Conservation (phyloP, 2,113 vertebrate genomes). For the Channa argus region DNA sequence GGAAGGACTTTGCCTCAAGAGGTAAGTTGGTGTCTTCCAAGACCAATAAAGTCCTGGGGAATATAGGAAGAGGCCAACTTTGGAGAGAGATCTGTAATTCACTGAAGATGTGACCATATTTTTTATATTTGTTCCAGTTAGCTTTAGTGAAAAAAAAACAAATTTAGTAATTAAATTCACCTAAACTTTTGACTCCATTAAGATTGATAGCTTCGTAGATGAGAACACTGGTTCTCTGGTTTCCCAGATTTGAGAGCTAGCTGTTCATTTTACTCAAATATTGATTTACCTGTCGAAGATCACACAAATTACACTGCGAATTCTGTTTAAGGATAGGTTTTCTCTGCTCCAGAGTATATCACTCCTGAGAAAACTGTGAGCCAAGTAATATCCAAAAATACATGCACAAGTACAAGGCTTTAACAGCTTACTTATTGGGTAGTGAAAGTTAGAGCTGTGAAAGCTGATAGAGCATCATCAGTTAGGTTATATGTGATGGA, state of each 20-base stretch:
- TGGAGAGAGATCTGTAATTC: conserved; percentile 16
- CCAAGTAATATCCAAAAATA: conserved; percentile 52
- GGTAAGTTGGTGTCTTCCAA: conserved; percentile 3
- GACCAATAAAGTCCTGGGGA: conserved; percentile 23
- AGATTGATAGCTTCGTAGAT: conserved; percentile 30
- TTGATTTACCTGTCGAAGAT: conserved; percentile 50
- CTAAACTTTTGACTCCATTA: conserved; percentile 14
- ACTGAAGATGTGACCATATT: conserved; percentile 35
- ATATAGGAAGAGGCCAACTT: conserved; percentile 28
- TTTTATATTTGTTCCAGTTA: conserved; percentile 37
- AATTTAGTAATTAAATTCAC: conserved; percentile 44
- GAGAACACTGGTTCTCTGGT: conserved; percentile 39
- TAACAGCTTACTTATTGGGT: conserved; percentile 26
- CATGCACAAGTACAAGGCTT: conserved; percentile 37
- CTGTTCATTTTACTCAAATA: conserved; percentile 38
- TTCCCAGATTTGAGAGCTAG: conserved; percentile 48
- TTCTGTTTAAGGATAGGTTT: conserved; percentile 52
- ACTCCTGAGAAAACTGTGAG: conserved; percentile 49
- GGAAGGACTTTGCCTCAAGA: not conserved
- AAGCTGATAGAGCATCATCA: conserved; percentile 25
- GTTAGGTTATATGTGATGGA: conserved; percentile 4
- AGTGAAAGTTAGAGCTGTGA: conserved; percentile 18
- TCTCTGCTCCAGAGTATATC: conserved; percentile 19
- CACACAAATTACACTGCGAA: conserved; percentile 50
- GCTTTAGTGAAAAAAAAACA: conserved; percentile 40